Evolutionary conservation across 2,113 vertebrate genomes (phyloP), one percentile per base, ranked within the genome.

Genomic region (Xenopus tropicalis): DNA sequence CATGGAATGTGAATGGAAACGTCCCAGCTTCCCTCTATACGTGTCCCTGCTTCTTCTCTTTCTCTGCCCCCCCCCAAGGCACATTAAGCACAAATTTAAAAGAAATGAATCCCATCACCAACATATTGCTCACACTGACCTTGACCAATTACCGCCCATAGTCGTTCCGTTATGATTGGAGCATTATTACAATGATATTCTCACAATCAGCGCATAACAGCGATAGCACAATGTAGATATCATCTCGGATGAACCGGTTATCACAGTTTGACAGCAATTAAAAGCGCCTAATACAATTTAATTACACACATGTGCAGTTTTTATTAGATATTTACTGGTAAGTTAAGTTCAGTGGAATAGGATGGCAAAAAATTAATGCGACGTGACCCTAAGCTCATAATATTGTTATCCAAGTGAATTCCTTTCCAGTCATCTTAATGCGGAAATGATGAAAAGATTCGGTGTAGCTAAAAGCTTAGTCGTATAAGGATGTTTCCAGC

Each of bases 231-330:
- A 20, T 65, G 29, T 65, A 43, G 37, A 44, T 65, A 16, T 65
- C 20, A 65, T 20, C 29, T 65, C 11, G 11, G 14, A 11, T 37
- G 37, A 65, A n/a, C 11, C n/a, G 17, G 10, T 65, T 65, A 43
- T 65, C 42, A 44, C 37, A n/a, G 37, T 21, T n/a, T 65, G 62
- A n/a, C n/a, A 65, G 62, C 43, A 29, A 65, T 65, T 65, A 65
- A 19, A 17, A 37, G 29, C 44, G 13, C 42, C 14, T 65, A 65
- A 65, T 65, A 21, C 42, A 65, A 44, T 65, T 20, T n/a, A 61
- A 65, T 65, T 65, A 65, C 16, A 44, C 62, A 20, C 42, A 21
- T 29, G 42, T 12, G 13, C 14, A 44, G 37, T 19, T 44, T 65
- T 65, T 65, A 37, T 43, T 65, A 11, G 54, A 21, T 21, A 20